Conservation (phyloP, 1,140 invertebrate genomes). For the Panagrolaimus sp. region DNA sequence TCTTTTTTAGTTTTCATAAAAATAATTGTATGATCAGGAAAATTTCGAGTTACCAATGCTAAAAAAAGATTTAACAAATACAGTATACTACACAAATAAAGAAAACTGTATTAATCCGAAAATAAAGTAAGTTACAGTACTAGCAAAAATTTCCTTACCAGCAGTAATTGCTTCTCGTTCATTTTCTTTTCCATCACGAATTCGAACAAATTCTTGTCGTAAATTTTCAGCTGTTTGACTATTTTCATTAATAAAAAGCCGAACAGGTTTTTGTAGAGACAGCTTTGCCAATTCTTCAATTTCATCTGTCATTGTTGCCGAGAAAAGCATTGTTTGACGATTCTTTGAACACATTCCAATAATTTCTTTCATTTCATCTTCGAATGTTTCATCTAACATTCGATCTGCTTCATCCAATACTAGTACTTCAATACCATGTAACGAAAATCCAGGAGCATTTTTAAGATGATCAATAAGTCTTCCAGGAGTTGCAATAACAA, state of each 20-base stretch:
- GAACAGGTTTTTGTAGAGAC: constrained; percentile 81
- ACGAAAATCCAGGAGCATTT: constrained; percentile 83
- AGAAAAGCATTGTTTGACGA: constrained; percentile 95
- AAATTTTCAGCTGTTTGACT: constrained; percentile 89
- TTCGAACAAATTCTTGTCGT: constrained; percentile 88
- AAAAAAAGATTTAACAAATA: no score
- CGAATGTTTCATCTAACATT: constrained; percentile 96
- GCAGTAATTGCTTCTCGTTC: constrained; percentile 84
- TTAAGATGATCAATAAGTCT: constrained; percentile 92
- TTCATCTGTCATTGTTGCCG: constrained; percentile 95
- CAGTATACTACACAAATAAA: no score
- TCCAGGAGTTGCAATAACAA: constrained; percentile 95
- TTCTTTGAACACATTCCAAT: constrained; percentile 72
- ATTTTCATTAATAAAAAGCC: constrained; percentile 88
- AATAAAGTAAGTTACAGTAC: no score
- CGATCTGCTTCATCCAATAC: constrained; percentile 90
- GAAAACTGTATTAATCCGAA: no score
- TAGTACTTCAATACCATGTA: constrained; percentile 84
- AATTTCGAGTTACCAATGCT: constrained; percentile 78
- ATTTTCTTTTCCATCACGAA: constrained; percentile 72
- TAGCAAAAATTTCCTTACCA: no score
- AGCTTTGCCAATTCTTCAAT: constrained; percentile 86
- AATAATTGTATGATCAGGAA: constrained; percentile 81
- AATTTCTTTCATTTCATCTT: constrained; percentile 95
- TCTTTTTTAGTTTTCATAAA: constrained; percentile 93